These are phyloP conservation scores for Emydocephalus ijimae DNA, from an alignment of 2,113 vertebrate species.

Conservation along the genomic window DNA sequence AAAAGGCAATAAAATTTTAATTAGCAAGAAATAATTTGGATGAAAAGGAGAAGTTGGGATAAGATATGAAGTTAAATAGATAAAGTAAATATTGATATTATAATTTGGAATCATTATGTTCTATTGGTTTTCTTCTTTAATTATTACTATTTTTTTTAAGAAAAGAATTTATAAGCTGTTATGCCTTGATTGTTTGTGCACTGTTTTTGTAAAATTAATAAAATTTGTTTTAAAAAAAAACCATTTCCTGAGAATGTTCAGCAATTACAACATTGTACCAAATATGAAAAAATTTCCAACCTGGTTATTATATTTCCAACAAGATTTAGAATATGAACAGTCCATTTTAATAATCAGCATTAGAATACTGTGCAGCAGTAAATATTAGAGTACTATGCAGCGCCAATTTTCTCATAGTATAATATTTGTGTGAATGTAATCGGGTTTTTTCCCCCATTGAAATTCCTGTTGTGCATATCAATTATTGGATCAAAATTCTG, in stretches of 20 bases:
- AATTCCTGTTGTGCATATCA: not conserved
- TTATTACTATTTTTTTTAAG: too few species aligned
- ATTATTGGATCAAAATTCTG: not conserved
- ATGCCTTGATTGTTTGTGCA: too few species aligned
- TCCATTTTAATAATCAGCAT: not conserved
- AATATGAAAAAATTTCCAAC: not conserved
- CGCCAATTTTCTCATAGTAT: not conserved
- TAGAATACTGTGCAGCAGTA: not conserved
- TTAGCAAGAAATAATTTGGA: too few species aligned
- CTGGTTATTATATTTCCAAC: not conserved
- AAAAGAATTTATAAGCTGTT: too few species aligned
- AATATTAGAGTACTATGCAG: not conserved
- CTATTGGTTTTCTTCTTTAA: too few species aligned
- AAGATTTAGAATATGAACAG: not conserved
- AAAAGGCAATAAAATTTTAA: too few species aligned
- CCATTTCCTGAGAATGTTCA: not conserved
- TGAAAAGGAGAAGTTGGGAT: too few species aligned
- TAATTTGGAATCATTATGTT: too few species aligned
- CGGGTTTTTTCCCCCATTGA: not conserved
- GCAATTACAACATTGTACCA: not conserved
- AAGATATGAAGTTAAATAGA: too few species aligned
- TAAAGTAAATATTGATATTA: too few species aligned
- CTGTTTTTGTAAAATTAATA: too few species aligned
- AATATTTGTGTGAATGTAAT: not conserved
- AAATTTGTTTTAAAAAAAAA: too few species aligned